These are phyloP conservation scores for Nemurella pictetii DNA, from an alignment of 2,888 invertebrate species.

Conservation along the genomic window DNA sequence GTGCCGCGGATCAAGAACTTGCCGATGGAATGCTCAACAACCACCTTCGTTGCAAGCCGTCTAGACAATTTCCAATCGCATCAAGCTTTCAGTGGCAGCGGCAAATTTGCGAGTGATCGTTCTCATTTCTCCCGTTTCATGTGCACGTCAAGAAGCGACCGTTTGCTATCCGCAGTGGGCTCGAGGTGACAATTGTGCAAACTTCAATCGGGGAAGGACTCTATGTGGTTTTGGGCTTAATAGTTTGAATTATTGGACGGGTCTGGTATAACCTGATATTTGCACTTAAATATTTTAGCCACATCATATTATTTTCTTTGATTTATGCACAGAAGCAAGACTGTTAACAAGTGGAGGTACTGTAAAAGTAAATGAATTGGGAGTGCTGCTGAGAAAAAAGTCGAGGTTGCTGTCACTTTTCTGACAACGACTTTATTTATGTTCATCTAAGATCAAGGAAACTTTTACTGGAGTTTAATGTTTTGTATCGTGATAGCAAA, in stretches of 20 bases:
- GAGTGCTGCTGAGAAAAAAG: neutral
- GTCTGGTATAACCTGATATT: constrained; percentile 28
- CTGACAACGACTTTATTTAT: neutral
- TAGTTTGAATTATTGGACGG: constrained; percentile 26
- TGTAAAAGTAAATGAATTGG: neutral
- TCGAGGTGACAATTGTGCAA: neutral
- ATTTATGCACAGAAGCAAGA: constrained; percentile 11
- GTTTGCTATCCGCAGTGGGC: constrained; percentile 1
- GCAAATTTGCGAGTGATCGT: constrained; percentile 6
- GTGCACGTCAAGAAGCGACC: neutral
- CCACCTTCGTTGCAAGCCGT: constrained; percentile 3
- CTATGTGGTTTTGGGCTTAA: constrained; percentile 24
- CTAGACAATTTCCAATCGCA: neutral
- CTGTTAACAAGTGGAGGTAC: neutral
- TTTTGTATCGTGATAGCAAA: neutral
- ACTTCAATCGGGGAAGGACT: constrained; percentile 16
- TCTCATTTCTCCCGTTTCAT: neutral
- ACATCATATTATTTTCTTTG: constrained; percentile 22
- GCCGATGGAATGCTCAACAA: neutral
- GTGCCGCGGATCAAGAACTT: neutral
- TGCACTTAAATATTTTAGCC: constrained; percentile 1
- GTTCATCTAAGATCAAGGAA: neutral
- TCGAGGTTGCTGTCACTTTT: neutral
- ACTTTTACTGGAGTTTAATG: neutral
- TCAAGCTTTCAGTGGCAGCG: constrained; percentile 1